Base-by-base conservation (phyloP, 2,113 vertebrate genomes). In the Menidia beryllina region DNA sequence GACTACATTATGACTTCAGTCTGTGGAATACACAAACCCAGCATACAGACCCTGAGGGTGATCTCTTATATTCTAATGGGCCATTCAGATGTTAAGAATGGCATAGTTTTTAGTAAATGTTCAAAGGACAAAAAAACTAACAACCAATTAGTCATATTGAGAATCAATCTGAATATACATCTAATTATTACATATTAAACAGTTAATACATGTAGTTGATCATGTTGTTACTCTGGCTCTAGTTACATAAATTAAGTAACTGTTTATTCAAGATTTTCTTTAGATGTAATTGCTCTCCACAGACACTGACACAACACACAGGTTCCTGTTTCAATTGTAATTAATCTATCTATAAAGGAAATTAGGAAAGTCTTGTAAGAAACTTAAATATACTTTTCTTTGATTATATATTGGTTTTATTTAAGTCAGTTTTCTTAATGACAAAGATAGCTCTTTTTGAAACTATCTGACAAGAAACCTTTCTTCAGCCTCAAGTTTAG, bases 1-100 rank as follows among this genome's bases (percentile, higher is more conserved):
- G 34, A 36, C 39, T 55, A 68, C 55, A 45, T 73, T 75, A 55
- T 24, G 13, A 69, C 73, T 88, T 82, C 36, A 21, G 25, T 77
- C 20, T 72, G 72, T 51, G 56, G 85, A 95, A 94, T 93, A 94
- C 91, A 94, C 93, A 93, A 85, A 4, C 50, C 75, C 88, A 94
- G 92, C 90, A 90, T 83, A 88, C 87, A 93, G 90, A 87, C 77
- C 41, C 19, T 20, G 14, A 6, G 61, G 26, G 8, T 45, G 82
- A 85, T 83, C 88, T 87, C 77, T 88, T 86, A 71, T 86, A 86
- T 91, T 88, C 88, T 86, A 91, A 82, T 81, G 81, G 88, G 15
- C 81, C 77, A 93, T 95, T 94, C 92, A 92, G 91, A 94, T 93
- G 93, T 88, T 94, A 94, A 95, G 88, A 71, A 84, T 54, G 87